phyloP scores from a whole-genome alignment of 1,140 invertebrate genomes.

The Bilobella aurantiaca region DNA sequence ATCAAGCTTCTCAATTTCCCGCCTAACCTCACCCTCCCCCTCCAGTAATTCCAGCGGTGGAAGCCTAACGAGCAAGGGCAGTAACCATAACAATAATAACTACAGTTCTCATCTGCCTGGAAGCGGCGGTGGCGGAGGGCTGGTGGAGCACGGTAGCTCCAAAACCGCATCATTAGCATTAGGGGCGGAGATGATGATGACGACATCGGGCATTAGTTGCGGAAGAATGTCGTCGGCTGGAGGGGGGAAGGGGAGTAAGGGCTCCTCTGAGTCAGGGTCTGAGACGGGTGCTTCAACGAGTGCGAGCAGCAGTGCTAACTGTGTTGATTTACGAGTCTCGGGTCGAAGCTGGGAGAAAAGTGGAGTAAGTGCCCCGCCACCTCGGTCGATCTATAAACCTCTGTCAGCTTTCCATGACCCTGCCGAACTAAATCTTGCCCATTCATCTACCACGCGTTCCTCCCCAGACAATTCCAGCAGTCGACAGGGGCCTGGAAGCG shows the following conservation, averaged over 20 bases:
- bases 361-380: conserved; percentile 16
- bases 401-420: conserved; percentile 36
- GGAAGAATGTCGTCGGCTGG: too few relatives aligned
- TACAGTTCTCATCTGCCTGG: neutral
- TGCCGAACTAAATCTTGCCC: conserved; percentile 33
- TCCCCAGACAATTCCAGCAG: conserved; percentile 7
- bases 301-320: conserved; percentile 16
- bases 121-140: neutral
- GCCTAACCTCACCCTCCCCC: conserved; percentile 32
- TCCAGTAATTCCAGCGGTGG: conserved; percentile 29
- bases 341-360: conserved; percentile 33
- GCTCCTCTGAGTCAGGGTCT: neutral
- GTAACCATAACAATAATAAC: neutral
- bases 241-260: neutral
- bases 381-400: conserved; percentile 33
- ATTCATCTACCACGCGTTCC: conserved; percentile 23
- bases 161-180: conserved; percentile 9
- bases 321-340: conserved; percentile 36
- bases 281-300: neutral
- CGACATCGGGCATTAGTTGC: too few relatives aligned
- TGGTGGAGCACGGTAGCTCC: neutral
- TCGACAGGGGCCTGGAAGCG: too few relatives aligned
- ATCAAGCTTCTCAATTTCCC: conserved; percentile 34
- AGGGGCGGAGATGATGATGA: too few relatives aligned
- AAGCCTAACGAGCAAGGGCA: conserved; percentile 3